Evolutionary conservation across 2,797 vertebrate species (phyloP).

Genomic region (Pseudomugil gertrudae): DNA sequence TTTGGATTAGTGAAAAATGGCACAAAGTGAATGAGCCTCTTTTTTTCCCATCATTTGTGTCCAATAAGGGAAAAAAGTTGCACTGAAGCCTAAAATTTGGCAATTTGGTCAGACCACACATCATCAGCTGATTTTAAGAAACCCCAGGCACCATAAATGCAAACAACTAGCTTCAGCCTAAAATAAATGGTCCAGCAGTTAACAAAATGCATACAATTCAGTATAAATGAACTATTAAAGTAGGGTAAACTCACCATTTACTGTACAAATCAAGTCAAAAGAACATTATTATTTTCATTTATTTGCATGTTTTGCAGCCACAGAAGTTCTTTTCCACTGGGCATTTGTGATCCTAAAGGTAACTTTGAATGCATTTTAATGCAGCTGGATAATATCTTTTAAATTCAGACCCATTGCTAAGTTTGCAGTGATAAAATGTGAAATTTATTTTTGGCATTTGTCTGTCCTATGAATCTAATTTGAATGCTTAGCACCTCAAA

Average conservation of each 20-base stretch:
- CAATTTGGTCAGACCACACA: not conserved
- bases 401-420: not conserved
- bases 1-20: slow-evolving; percentile 53
- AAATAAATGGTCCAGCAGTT: not conserved
- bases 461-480: no score
- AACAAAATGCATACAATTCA: not conserved
- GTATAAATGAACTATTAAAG: not conserved
- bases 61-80: slow-evolving; percentile 22
- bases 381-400: not conserved
- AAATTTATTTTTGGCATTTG: no score
- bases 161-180: no score
- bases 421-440: no score
- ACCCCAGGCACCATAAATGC: no score
- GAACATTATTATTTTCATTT: not conserved
- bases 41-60: not conserved
- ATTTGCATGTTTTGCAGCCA: not conserved
- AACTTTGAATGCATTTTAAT: not conserved
- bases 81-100: not conserved
- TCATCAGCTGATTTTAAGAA: not conserved
- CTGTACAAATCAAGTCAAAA: not conserved
- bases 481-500: no score
- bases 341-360: not conserved
- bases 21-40: slow-evolving; percentile 50
- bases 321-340: not conserved
- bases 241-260: not conserved